Evolutionary conservation across 2,888 invertebrate genomes (phyloP).

Genomic region (Torymus tubicola): DNA sequence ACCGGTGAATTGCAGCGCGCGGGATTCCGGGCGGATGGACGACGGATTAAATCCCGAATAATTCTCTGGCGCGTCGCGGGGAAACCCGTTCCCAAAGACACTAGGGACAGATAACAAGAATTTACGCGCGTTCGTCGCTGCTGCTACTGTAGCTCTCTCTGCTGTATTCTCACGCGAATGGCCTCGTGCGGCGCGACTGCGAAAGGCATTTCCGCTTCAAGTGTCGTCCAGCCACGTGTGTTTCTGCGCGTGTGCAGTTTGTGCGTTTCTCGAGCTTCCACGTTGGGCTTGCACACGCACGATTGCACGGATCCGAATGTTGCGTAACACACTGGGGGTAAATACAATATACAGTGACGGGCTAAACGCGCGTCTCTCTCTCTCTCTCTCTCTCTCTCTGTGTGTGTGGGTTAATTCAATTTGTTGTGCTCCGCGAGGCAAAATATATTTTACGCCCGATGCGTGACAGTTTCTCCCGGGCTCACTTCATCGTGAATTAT

Average conservation of each 20-base stretch:
- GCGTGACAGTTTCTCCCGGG: not conserved
- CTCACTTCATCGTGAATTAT: not conserved
- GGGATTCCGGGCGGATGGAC: constrained; percentile 9
- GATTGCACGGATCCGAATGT: not conserved
- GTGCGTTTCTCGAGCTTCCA: not conserved
- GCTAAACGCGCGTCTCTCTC: too few species aligned
- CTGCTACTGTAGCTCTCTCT: too few species aligned
- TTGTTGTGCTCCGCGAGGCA: constrained; percentile 27
- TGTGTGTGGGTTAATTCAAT: constrained; percentile 38
- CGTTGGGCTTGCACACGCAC: not conserved
- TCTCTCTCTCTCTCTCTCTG: too few species aligned
- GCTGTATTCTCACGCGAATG: too few species aligned
- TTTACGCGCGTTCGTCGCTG: constrained; percentile 37
- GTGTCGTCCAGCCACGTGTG: too few species aligned
- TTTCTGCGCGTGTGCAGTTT: too few species aligned
- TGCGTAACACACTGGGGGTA: not conserved
- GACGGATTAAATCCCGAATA: constrained; percentile 53
- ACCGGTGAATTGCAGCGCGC: too few species aligned
- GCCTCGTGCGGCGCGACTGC: constrained; percentile 11
- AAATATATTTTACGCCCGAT: not conserved
- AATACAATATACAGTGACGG: too few species aligned
- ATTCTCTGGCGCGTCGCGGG: constrained; percentile 41
- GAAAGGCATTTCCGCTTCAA: constrained; percentile 31
- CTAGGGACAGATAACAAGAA: constrained; percentile 48
- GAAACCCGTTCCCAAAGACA: constrained; percentile 47